phyloP scores from a whole-genome alignment of 2,888 invertebrate genomes.

The Aproaerema taeniolella region DNA sequence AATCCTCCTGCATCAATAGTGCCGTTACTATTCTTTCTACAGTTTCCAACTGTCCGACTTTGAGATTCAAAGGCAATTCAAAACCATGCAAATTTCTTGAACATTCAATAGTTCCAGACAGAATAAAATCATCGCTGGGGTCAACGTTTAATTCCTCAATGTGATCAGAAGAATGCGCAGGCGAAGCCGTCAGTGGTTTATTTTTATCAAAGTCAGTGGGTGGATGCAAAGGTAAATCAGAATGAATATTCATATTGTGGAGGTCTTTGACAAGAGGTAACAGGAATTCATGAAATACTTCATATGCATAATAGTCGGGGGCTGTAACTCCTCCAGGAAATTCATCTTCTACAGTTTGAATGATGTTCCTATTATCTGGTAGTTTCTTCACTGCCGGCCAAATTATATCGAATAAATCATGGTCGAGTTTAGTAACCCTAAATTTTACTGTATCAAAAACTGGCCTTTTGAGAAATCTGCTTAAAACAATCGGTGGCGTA shows the following conservation, averaged over 20 bases:
- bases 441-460: conserved; percentile 86
- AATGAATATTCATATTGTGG: conserved; percentile 82
- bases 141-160: conserved; percentile 80
- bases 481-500: conserved; percentile 77
- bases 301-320: conserved; percentile 91
- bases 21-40: conserved; percentile 84
- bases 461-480: conserved; percentile 84
- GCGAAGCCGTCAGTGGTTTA: too few relatives aligned
- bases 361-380: conserved; percentile 74
- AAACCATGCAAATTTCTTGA: conserved; percentile 86
- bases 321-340: conserved; percentile 87
- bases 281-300: conserved; percentile 89
- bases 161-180: too few relatives aligned
- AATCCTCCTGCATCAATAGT: conserved; percentile 79
- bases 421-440: conserved; percentile 88
- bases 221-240: conserved; percentile 82
- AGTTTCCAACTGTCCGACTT: conserved; percentile 83
- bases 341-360: conserved; percentile 81
- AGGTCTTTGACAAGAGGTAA: conserved; percentile 89
- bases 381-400: conserved; percentile 92
- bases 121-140: conserved; percentile 83
- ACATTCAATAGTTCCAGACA: conserved; percentile 85
- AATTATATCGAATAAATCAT: conserved; percentile 91
- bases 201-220: conserved; percentile 67
- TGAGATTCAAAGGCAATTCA: conserved; percentile 84